Conservation (phyloP, 2,113 vertebrate genomes). For the Coptodon bakossiorum region DNA sequence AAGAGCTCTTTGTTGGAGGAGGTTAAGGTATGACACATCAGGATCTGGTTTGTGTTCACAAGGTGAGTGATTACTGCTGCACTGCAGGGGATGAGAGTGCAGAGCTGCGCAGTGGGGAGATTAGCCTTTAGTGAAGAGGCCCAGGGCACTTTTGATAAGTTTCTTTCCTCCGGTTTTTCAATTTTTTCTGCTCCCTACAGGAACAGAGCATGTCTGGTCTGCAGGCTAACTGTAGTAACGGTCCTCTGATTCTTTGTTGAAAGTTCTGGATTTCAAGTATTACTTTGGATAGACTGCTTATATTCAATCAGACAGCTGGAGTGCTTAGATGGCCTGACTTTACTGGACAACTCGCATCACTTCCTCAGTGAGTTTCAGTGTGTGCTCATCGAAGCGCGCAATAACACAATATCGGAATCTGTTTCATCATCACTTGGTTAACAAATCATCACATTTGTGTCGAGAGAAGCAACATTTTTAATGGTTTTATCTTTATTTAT, state of each 20-base stretch:
- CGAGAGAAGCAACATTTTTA: neutral
- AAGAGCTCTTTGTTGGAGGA: constrained; percentile 1
- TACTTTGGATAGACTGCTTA: neutral
- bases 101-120: neutral
- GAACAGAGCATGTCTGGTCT: neutral
- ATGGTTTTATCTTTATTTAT: neutral
- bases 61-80: constrained; percentile 5
- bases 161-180: neutral
- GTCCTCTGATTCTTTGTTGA: neutral
- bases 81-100: neutral
- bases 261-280: neutral
- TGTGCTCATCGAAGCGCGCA: neutral
- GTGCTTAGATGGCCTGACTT: neutral
- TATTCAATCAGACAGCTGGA: neutral
- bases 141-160: neutral
- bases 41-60: neutral
- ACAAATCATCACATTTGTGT: neutral
- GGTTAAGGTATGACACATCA: constrained; percentile 2
- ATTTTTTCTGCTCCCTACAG: neutral
- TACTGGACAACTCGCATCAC: accelerated
- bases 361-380: accelerated
- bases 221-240: neutral
- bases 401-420: accelerated
- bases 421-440: neutral
- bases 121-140: neutral